phyloP scores from a whole-genome alignment of 2,888 invertebrate species.

The Troides helena region DNA sequence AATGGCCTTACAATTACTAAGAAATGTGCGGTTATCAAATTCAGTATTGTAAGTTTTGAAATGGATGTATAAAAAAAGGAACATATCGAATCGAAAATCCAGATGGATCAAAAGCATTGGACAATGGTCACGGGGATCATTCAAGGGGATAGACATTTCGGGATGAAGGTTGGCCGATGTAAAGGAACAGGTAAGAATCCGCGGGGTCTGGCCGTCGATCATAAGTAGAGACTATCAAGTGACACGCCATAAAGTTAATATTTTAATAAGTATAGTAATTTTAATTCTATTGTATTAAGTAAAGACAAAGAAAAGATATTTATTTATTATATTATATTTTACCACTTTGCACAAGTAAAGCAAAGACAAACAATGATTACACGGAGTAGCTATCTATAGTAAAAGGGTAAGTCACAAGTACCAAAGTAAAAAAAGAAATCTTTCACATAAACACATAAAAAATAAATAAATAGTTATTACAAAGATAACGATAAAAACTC shows the following conservation, averaged over 20 bases:
- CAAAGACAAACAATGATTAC: too few species aligned
- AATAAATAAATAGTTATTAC: too few species aligned
- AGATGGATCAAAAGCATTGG: slow-evolving; percentile 74
- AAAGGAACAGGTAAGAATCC: slow-evolving; percentile 69
- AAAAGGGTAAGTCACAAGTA: too few species aligned
- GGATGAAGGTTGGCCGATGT: slow-evolving; percentile 59
- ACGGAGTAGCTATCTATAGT: too few species aligned
- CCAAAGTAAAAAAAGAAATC: too few species aligned
- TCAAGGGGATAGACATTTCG: slow-evolving; percentile 49
- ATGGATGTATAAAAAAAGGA: slow-evolving; percentile 35
- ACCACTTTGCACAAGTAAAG: too few species aligned
- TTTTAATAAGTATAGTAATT: slow-evolving; percentile 4
- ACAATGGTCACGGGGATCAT: slow-evolving; percentile 75
- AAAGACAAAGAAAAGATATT: not conserved
- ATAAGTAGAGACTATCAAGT: slow-evolving; percentile 34
- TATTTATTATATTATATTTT: too few species aligned
- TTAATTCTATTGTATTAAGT: not conserved
- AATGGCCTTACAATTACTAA: not conserved
- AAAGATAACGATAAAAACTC: too few species aligned
- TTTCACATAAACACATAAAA: too few species aligned
- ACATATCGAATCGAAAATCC: slow-evolving; percentile 50
- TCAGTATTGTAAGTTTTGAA: slow-evolving; percentile 8
- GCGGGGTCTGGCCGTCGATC: slow-evolving; percentile 64
- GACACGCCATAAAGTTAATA: slow-evolving; percentile 12
- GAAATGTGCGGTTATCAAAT: slow-evolving; percentile 3